A percentile compares a stretch with the other conserved stretches of the same genome.
phyloP scores from a whole-genome alignment of 2,113 vertebrate genomes.

The Phalacrocorax carbo region DNA sequence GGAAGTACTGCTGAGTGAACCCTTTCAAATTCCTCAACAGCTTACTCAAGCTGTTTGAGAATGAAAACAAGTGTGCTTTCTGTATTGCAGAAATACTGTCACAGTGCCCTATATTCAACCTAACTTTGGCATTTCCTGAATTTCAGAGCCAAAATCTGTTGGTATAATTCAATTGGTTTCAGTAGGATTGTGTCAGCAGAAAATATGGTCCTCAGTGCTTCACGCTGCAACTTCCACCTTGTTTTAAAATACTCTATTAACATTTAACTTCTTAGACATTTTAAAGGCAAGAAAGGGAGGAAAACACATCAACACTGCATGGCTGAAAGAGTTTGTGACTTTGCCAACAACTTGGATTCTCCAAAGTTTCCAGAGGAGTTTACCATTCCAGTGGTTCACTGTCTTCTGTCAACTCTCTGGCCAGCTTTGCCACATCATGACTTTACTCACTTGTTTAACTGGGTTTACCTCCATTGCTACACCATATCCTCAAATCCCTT shows the following conservation, averaged over 20 bases:
- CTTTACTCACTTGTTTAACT: not conserved
- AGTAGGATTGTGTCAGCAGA: not conserved
- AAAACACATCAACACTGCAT: not conserved
- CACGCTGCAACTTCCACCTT: not conserved
- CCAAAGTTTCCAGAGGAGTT: not conserved
- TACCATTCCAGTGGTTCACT: not conserved
- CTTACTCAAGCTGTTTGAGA: not conserved
- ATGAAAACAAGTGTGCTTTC: slow-evolving; percentile 16
- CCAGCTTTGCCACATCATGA: not conserved
- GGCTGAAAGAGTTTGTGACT: not conserved
- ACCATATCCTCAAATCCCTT: not conserved
- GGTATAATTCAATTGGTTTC: not conserved
- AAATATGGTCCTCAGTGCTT: not conserved
- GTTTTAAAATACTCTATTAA: not conserved
- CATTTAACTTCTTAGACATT: not conserved
- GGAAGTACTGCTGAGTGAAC: not conserved
- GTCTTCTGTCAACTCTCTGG: not conserved
- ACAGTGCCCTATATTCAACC: not conserved
- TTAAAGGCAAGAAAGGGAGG: not conserved
- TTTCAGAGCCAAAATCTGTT: slow-evolving; percentile 8
- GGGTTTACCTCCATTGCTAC: not conserved
- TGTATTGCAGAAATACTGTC: not conserved
- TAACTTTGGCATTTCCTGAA: slow-evolving; percentile 16
- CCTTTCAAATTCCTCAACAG: slow-evolving; percentile 39
- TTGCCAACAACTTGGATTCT: not conserved